phyloP scores from a whole-genome alignment of 2,113 vertebrate species.

The Eurypyga helias region DNA sequence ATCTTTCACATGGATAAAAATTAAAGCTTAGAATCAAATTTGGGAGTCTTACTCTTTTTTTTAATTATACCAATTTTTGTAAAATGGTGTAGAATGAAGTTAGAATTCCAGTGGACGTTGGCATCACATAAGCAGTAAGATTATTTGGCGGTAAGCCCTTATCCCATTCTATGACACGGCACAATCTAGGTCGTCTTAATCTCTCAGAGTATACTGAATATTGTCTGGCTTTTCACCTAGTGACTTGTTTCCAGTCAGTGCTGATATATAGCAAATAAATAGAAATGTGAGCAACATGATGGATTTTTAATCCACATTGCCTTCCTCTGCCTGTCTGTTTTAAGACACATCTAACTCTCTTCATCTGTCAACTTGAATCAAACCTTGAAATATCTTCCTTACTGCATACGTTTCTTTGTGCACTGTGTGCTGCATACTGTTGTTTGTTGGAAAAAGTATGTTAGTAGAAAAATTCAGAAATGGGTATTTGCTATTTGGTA shows the following conservation, averaged over 20 bases:
- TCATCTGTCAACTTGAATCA: neutral
- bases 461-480: neutral
- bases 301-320: neutral
- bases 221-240: neutral
- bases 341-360: neutral
- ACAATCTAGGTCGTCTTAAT: neutral
- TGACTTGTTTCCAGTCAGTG: neutral
- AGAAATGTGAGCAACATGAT: neutral
- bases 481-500: neutral
- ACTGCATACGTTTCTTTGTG: neutral
- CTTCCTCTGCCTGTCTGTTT: neutral
- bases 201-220: neutral
- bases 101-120: neutral
- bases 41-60: neutral
- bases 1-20: neutral
- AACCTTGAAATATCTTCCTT: neutral
- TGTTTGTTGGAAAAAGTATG: neutral
- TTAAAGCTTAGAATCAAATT: neutral
- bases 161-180: neutral
- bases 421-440: accelerated
- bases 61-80: neutral
- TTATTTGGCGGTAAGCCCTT: neutral
- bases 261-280: neutral
- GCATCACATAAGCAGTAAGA: neutral
- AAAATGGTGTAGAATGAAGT: neutral